Evolutionary conservation across 30 jellyfish, hydroid and myxozoan genomes (phyloP).

Genomic region (Euphysa ruthae): DNA sequence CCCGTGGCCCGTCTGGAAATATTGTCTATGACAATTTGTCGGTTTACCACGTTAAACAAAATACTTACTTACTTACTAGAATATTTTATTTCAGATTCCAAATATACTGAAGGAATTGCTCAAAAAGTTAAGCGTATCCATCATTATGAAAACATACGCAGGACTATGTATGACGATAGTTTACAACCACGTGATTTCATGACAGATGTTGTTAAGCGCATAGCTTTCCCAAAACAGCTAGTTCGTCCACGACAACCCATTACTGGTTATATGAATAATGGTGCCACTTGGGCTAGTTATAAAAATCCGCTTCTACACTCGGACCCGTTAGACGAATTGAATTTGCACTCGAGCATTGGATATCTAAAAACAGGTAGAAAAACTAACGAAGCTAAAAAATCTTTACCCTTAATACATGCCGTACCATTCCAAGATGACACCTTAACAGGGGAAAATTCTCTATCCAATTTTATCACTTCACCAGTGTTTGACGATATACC

Average conservation of each 20-base stretch:
- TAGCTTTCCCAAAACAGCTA: neutral
- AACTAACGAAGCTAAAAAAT: neutral
- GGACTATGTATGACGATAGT: no score
- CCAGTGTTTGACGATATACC: neutral
- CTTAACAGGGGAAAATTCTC: neutral
- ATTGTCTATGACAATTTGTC: no score
- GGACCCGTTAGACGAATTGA: neutral
- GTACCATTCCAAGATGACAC: neutral
- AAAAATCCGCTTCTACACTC: neutral
- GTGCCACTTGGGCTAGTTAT: constrained; percentile 5
- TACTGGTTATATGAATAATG: neutral
- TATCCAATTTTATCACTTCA: neutral
- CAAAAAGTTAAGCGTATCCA: no score
- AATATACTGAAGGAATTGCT: no score
- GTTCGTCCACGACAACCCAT: neutral
- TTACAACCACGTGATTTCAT: neutral
- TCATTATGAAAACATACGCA: no score
- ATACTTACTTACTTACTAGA: no score
- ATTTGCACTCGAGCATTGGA: neutral
- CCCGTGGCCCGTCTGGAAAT: no score
- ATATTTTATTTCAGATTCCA: no score
- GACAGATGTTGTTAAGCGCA: neutral
- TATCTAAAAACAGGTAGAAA: neutral
- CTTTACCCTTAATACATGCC: neutral
- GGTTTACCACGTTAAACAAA: no score